Percentiles rank a stretch among this genome's conserved stretches.
These are phyloP conservation scores for Aplochiton taeniatus DNA, from an alignment of 2,797 vertebrate genomes.

Conservation along the genomic window DNA sequence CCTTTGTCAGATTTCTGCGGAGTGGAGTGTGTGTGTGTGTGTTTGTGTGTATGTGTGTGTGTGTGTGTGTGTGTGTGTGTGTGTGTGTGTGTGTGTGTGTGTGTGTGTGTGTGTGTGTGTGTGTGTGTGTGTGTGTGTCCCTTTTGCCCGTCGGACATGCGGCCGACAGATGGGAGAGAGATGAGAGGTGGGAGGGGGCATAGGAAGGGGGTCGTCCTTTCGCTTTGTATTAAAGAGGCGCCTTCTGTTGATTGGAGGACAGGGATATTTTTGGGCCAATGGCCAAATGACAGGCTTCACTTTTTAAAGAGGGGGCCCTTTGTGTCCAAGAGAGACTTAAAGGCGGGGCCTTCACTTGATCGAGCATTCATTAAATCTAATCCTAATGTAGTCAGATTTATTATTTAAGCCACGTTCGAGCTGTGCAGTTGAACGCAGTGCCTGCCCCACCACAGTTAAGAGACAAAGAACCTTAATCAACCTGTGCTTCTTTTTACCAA, in stretches of 20 bases:
- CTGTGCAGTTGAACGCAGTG: not conserved
- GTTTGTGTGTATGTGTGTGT: conserved; percentile 8
- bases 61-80: conserved; percentile 12
- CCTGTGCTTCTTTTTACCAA: too few relatives aligned
- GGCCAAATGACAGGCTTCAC: conserved; percentile 25
- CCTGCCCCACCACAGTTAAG: too few relatives aligned
- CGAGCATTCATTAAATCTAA: conserved; percentile 37
- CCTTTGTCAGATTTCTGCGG: conserved; percentile 20
- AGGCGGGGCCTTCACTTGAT: conserved; percentile 13
- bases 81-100: not conserved
- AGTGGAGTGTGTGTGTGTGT: not conserved
- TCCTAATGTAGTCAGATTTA: conserved; percentile 7
- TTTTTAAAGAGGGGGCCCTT: conserved; percentile 25
- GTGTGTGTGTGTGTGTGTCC: conserved; percentile 33
- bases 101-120: conserved; percentile 17
- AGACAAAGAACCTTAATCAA: too few relatives aligned
- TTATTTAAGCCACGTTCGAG: not conserved
- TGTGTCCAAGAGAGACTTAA: conserved; percentile 35
- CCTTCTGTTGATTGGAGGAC: conserved; percentile 66
- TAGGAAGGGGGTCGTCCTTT: conserved; percentile 56
- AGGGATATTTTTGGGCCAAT: conserved; percentile 52
- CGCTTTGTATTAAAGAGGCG: conserved; percentile 64
- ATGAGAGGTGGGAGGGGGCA: conserved; percentile 64
- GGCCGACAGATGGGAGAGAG: conserved; percentile 78
- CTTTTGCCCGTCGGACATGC: conserved; percentile 64